Evolutionary conservation across 2,113 vertebrate species (phyloP).

Genomic region (Narcine bancroftii): DNA sequence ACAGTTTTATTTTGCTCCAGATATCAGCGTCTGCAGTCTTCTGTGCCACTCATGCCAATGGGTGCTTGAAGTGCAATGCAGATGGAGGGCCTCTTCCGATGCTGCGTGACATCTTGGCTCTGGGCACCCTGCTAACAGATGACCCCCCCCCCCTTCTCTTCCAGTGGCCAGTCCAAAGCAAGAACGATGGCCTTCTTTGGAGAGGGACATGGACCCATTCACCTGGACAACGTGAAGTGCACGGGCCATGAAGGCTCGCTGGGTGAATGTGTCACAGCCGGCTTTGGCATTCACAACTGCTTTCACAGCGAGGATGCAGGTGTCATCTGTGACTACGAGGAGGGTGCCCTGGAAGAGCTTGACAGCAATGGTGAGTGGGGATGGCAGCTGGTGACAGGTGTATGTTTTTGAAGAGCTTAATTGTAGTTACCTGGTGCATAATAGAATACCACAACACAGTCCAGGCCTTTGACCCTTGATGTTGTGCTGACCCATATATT

Average conservation of each 20-base stretch:
- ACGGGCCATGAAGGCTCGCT: constrained; percentile 64
- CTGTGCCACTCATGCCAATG: too few relatives aligned
- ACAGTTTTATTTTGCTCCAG: too few relatives aligned
- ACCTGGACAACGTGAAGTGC: constrained; percentile 72
- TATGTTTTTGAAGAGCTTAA: not conserved
- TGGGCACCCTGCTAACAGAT: too few relatives aligned
- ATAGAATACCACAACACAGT: not conserved
- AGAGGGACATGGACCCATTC: constrained; percentile 67
- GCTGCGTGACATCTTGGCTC: too few relatives aligned
- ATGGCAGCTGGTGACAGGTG: not conserved
- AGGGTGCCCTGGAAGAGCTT: constrained; percentile 39
- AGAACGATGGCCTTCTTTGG: constrained; percentile 66
- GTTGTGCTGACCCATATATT: too few relatives aligned
- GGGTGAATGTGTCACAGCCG: constrained; percentile 62
- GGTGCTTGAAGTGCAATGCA: too few relatives aligned
- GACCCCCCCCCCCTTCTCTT: constrained; percentile 36
- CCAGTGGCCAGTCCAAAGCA: constrained; percentile 68
- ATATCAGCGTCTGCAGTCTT: too few relatives aligned
- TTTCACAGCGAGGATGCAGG: constrained; percentile 66
- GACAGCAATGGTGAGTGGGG: not conserved
- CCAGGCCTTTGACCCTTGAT: too few relatives aligned
- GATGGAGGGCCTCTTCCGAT: not conserved
- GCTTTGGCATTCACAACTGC: constrained; percentile 61
- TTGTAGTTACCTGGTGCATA: not conserved
- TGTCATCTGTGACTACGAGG: constrained; percentile 64